phyloP scores from a whole-genome alignment of 2,113 vertebrate species.

The Lanius ludovicianus region DNA sequence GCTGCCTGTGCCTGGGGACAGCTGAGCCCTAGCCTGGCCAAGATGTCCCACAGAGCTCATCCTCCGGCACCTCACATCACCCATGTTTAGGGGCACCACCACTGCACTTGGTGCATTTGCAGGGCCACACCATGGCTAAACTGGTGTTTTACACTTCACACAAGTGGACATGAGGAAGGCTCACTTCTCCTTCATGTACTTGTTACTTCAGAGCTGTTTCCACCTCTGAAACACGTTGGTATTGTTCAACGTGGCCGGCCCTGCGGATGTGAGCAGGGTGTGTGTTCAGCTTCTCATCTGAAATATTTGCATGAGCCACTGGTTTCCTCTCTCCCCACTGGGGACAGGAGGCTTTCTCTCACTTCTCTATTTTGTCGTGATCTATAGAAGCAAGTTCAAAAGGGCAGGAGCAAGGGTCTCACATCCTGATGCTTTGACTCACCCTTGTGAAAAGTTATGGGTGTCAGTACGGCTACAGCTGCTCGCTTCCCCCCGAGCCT shows the following conservation, averaged over 20 bases:
- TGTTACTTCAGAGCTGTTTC: not conserved
- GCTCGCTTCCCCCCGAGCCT: not conserved
- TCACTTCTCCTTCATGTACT: not conserved
- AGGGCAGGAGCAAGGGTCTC: conserved; percentile 36
- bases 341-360: conserved; percentile 21
- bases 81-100: fast-evolving
- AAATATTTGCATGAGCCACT: conserved; percentile 47
- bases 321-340: not conserved
- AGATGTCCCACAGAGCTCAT: not conserved
- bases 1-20: not conserved
- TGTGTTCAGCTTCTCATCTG: conserved; percentile 9
- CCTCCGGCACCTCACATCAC: fast-evolving
- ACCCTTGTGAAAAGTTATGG: conserved; percentile 59
- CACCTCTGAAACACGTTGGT: fast-evolving
- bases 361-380: conserved; percentile 31
- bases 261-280: not conserved
- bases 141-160: not conserved
- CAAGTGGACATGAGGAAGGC: not conserved
- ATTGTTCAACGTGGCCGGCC: fast-evolving
- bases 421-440: conserved; percentile 46
- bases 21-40: not conserved
- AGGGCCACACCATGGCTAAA: not conserved
- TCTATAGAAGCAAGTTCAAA: conserved; percentile 62
- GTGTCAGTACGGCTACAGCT: conserved; percentile 26
- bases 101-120: not conserved